Percentiles rank a stretch among this genome's conserved stretches.
Evolutionary conservation across 2,113 vertebrate genomes (phyloP).

Genomic region (Halcyon malimbica): DNA sequence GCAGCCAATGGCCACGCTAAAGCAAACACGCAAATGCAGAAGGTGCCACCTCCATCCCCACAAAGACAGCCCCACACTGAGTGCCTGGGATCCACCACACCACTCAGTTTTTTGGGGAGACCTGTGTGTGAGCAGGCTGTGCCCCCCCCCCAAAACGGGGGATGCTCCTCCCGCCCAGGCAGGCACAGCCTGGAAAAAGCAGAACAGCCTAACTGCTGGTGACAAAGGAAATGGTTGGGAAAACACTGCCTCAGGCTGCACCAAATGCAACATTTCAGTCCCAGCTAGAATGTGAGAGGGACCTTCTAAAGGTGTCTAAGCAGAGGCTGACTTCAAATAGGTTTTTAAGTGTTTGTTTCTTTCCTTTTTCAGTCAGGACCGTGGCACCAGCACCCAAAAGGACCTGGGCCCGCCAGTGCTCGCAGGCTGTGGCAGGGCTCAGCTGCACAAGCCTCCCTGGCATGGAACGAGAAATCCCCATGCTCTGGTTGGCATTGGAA

Average conservation of each 20-base stretch:
- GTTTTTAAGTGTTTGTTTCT: background rate
- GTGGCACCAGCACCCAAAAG: background rate
- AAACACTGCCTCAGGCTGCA: background rate
- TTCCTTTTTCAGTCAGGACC: background rate
- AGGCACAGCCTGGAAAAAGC: background rate
- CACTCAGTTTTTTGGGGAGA: background rate
- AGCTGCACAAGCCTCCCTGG: background rate
- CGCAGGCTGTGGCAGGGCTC: background rate
- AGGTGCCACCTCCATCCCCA: background rate
- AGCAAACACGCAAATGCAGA: background rate
- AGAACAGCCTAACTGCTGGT: fast-evolving
- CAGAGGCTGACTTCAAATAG: background rate
- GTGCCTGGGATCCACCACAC: background rate
- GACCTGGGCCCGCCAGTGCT: background rate
- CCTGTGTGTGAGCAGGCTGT: background rate
- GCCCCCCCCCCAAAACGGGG: background rate
- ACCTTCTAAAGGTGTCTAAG: background rate
- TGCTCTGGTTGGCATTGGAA: background rate
- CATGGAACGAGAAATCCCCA: background rate
- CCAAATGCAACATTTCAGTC: background rate
- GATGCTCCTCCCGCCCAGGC: background rate
- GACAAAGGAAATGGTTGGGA: background rate
- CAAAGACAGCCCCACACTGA: background rate
- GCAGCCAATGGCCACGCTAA: background rate
- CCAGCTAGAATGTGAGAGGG: background rate